These are phyloP conservation scores for Thysanoteuthis rhombus DNA, from an alignment of 2,888 invertebrate species.

Conservation along the genomic window DNA sequence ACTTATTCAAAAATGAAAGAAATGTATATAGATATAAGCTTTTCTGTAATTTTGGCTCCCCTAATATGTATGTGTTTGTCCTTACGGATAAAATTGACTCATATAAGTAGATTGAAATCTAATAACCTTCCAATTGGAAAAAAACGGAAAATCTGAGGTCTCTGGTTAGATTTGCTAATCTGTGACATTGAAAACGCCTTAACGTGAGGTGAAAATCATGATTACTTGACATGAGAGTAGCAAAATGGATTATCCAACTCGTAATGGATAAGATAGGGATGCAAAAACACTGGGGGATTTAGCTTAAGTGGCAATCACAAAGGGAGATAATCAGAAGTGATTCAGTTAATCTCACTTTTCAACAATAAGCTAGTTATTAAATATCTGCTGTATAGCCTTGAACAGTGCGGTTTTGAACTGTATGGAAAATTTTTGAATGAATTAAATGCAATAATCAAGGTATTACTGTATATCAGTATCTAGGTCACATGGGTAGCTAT, in stretches of 20 bases:
- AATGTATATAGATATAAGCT: too few relatives aligned
- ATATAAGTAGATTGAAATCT: background rate
- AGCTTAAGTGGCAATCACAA: background rate
- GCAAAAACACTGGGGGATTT: background rate
- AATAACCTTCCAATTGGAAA: background rate
- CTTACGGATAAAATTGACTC: too few relatives aligned
- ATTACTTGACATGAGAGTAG: background rate
- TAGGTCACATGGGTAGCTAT: too few relatives aligned
- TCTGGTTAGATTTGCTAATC: background rate
- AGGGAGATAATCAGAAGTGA: background rate
- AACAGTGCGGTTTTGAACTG: too few relatives aligned
- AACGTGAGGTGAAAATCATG: background rate
- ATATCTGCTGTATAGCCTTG: too few relatives aligned
- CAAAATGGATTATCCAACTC: background rate
- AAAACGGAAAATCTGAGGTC: background rate
- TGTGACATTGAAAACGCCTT: conserved; percentile 12
- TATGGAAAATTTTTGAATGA: too few relatives aligned
- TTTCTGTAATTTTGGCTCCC: too few relatives aligned
- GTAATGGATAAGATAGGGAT: background rate
- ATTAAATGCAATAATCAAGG: too few relatives aligned
- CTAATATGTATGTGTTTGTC: too few relatives aligned
- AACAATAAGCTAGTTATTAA: background rate
- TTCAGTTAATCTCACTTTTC: background rate
- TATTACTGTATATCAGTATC: too few relatives aligned
- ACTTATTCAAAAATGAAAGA: background rate